Evolutionary conservation across 2,797 vertebrate species (phyloP), one percentile per base, ranked within the genome.

Genomic region (Tachyglossus aculeatus): DNA sequence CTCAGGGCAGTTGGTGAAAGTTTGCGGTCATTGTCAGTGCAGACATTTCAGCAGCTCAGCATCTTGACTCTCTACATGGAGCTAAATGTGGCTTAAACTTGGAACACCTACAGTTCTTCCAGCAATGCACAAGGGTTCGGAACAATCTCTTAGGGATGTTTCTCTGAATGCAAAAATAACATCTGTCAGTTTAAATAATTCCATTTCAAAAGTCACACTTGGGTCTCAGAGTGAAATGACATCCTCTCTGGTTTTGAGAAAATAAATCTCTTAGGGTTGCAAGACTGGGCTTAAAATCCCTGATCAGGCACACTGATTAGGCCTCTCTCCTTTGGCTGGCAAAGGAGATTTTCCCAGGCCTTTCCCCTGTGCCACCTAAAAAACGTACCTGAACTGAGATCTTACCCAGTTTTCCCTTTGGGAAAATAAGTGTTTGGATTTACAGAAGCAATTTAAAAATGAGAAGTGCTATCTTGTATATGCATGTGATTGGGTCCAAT

Each of bases 81-180:
- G 53, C 10, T 71, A 50, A 51, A 2, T 65, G 1, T 68, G 25
- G 14, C 71, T 65, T 41, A 67, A 41, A 8, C 47, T 1, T 39
- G 21, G 64, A 53, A 43, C 77, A 71, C 13, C 9, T 53, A 59
- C 64, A 64, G 5, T 36, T 48, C 9, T 67, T 75, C 24, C 18
- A 67, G 45, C 41, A 59, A 36, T n/a, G n/a, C 44, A 29, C 37
- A 36, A 6, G 31, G 29, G 9, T 54, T 32, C n/a, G 4, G 47
- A 48, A 73, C 19, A 64, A 50, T 43, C 7, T 62, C 39, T 48
- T 68, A 76, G 68, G 1, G 7, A n/a, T n/a, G 9, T 6, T 37
- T 12, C n/a, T 64, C 19, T 66, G 31, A 71, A 73, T 22, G 10
- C 77, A 43, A 58, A 79, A 72, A 76, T 24, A 55, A 80, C 73